phyloP scores from a whole-genome alignment of 2,888 invertebrate species.

The Trisateles emortualis region DNA sequence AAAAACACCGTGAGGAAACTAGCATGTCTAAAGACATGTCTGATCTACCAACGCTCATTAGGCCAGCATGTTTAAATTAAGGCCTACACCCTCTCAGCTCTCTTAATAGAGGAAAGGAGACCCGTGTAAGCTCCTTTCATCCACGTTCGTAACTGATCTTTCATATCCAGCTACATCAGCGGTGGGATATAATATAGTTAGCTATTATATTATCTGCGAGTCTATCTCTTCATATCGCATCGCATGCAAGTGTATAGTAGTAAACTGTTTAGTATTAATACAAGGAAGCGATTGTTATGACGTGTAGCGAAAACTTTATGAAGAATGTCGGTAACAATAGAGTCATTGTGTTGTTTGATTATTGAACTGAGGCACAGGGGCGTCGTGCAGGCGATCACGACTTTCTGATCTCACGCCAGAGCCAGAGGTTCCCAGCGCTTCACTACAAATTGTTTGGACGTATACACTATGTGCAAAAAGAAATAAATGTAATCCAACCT shows the following conservation, averaged over 20 bases:
- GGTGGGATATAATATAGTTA: too few relatives aligned
- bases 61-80: too few relatives aligned
- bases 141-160: too few relatives aligned
- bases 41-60: too few relatives aligned
- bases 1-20: too few relatives aligned
- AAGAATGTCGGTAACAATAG: slow-evolving; percentile 72
- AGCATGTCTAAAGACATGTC: too few relatives aligned
- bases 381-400: slow-evolving; percentile 78
- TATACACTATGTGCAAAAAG: slow-evolving; percentile 61
- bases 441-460: slow-evolving; percentile 66
- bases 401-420: slow-evolving; percentile 74
- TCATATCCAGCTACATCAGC: too few relatives aligned
- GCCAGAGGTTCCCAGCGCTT: slow-evolving; percentile 70
- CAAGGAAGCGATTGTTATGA: slow-evolving; percentile 61
- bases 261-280: slow-evolving; percentile 38
- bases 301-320: slow-evolving; percentile 63
- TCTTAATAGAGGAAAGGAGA: too few relatives aligned
- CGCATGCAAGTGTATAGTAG: neutral
- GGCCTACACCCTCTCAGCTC: too few relatives aligned
- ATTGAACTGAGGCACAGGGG: slow-evolving; percentile 71
- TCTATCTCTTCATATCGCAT: neutral
- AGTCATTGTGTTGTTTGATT: slow-evolving; percentile 77
- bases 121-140: too few relatives aligned
- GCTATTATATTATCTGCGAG: slow-evolving; percentile 36
- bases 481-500: slow-evolving; percentile 32